Conservation (phyloP, 2,797 vertebrate genomes). For the Neopelma chrysocephalum region DNA sequence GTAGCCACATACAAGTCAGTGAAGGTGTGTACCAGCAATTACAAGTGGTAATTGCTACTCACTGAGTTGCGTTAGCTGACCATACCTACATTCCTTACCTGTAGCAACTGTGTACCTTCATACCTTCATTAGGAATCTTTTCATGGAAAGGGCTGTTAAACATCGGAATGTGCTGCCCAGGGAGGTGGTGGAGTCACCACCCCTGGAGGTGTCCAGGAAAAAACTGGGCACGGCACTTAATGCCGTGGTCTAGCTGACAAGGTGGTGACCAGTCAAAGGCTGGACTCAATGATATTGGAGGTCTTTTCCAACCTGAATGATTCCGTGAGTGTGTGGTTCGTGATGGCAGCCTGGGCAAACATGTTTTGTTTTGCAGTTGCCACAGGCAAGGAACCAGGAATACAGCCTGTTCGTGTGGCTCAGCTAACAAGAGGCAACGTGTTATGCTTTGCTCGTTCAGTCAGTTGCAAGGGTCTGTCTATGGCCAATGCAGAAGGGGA, state of each 20-base stretch:
- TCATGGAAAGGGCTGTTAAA: not conserved
- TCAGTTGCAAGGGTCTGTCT: rapidly evolving
- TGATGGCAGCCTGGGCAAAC: not conserved
- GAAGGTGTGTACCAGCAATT: not conserved
- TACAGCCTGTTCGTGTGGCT: rapidly evolving
- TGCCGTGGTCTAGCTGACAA: not conserved
- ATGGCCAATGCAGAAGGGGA: not conserved
- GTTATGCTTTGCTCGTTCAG: not conserved
- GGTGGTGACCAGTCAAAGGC: not conserved
- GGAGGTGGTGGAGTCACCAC: too few species aligned
- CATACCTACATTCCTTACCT: not conserved
- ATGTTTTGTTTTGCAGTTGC: not conserved
- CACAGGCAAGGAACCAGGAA: not conserved
- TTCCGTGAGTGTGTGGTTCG: not conserved
- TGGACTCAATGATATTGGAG: not conserved
- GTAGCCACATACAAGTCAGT: not conserved
- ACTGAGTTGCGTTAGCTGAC: not conserved
- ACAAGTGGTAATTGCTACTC: not conserved
- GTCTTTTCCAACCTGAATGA: not conserved
- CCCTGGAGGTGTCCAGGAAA: not conserved
- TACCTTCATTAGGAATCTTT: not conserved
- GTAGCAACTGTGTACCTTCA: not conserved
- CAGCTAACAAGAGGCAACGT: not conserved
- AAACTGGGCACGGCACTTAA: too few species aligned
- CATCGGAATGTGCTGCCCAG: not conserved